A percentile compares a stretch with the other conserved stretches of the same genome.
Evolutionary conservation across 2,113 vertebrate genomes (phyloP).

Genomic region (Ahaetulla prasina): DNA sequence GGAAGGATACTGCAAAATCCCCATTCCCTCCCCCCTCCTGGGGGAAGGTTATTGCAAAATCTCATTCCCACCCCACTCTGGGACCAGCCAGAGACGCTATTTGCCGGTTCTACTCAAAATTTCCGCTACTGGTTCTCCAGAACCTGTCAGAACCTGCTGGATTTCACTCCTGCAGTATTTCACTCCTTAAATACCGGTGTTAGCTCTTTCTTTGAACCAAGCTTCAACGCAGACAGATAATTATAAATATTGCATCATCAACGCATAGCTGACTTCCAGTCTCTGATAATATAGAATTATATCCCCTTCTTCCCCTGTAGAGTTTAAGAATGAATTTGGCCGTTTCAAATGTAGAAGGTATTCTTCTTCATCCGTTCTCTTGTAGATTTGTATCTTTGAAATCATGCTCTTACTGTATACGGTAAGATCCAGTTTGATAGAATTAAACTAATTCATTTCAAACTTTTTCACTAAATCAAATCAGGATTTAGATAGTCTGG

Average conservation of each 20-base stretch:
- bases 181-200: not conserved
- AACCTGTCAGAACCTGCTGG: too few relatives aligned
- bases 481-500: not conserved
- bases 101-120: too few relatives aligned
- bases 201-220: not conserved
- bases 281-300: not conserved
- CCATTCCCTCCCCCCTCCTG: too few relatives aligned
- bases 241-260: not conserved
- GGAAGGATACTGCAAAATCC: too few relatives aligned
- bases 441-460: not conserved
- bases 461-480: not conserved
- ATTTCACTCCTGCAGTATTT: too few relatives aligned
- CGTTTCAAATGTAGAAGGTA: not conserved
- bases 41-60: too few relatives aligned
- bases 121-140: too few relatives aligned
- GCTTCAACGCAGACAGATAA: too few relatives aligned
- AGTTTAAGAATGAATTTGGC: not conserved
- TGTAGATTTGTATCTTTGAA: not conserved
- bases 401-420: not conserved
- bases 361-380: not conserved
- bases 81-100: too few relatives aligned
- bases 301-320: not conserved
- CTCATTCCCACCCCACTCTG: too few relatives aligned
- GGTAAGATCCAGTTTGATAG: not conserved
- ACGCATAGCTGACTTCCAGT: too few relatives aligned